A percentile compares a stretch with the other conserved stretches of the same genome.
phyloP scores from a whole-genome alignment of 2,888 invertebrate species.

The Rhagophthalmus giganteus region DNA sequence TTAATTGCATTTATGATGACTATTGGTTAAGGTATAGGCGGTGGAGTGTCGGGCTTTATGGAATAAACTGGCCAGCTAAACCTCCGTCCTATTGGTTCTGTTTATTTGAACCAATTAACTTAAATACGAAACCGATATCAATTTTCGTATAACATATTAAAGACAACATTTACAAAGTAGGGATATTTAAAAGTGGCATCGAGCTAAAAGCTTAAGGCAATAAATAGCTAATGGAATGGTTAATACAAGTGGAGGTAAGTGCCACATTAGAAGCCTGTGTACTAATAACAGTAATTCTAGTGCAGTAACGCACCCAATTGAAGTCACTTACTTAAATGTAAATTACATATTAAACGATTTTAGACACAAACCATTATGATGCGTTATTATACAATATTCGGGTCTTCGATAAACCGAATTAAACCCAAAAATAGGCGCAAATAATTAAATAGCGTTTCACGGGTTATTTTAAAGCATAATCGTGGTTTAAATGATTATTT shows the following conservation, averaged over 20 bases:
- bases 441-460: slow-evolving; percentile 38
- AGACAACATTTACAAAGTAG: slow-evolving; percentile 12
- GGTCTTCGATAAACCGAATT: no score
- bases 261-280: slow-evolving; percentile 15
- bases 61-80: no score
- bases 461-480: slow-evolving; percentile 39
- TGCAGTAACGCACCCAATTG: slow-evolving; percentile 21
- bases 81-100: no score
- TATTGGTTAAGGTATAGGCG: no score
- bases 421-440: no score
- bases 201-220: slow-evolving; percentile 21
- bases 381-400: no score
- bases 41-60: no score
- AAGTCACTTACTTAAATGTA: no score
- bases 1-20: no score
- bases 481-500: slow-evolving; percentile 40
- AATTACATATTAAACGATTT: no score
- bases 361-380: no score
- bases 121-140: background rate
- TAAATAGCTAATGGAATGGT: slow-evolving; percentile 24
- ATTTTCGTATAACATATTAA: slow-evolving; percentile 7
- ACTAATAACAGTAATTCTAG: slow-evolving; percentile 24
- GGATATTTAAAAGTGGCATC: slow-evolving; percentile 22
- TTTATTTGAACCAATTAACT: no score
- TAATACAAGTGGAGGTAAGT: slow-evolving; percentile 24